Evolutionary conservation across 2,888 invertebrate species (phyloP).

Genomic region (Horisme vitalbata): DNA sequence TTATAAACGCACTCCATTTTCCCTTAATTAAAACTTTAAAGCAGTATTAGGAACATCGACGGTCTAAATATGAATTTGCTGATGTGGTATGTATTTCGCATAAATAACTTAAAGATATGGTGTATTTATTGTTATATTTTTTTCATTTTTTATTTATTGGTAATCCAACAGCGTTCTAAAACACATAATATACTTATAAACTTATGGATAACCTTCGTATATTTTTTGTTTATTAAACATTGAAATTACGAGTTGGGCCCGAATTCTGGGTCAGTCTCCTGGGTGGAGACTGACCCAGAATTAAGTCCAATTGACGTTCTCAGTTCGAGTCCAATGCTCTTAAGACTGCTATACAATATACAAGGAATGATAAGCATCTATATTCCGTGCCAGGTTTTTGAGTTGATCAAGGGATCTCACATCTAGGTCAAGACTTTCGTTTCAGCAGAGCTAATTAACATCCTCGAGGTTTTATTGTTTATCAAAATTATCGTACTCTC

Average conservation of each 20-base stretch:
- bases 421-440: constrained; percentile 28
- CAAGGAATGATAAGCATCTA: neutral
- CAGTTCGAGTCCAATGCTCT: constrained; percentile 27
- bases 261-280: constrained; percentile 30
- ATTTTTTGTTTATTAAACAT: constrained; percentile 4
- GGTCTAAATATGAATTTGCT: too few species aligned
- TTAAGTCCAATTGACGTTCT: constrained; percentile 24
- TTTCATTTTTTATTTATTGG: too few species aligned
- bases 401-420: constrained; percentile 17
- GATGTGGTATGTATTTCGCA: too few species aligned
- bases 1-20: too few species aligned
- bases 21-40: constrained; percentile 1
- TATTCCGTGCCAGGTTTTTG: constrained; percentile 17
- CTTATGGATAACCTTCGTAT: constrained; percentile 1
- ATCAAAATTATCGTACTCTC: too few species aligned
- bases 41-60: too few species aligned
- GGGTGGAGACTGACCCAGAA: too few species aligned
- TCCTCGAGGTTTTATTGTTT: too few species aligned
- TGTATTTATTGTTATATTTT: too few species aligned
- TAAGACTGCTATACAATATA: constrained; percentile 15
- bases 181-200: too few species aligned
- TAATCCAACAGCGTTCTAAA: too few species aligned
- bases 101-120: too few species aligned
- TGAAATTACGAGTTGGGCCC: constrained; percentile 17
- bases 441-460: constrained; percentile 17